phyloP scores from a whole-genome alignment of 2,888 invertebrate species.

The Ditula angustiorana region DNA sequence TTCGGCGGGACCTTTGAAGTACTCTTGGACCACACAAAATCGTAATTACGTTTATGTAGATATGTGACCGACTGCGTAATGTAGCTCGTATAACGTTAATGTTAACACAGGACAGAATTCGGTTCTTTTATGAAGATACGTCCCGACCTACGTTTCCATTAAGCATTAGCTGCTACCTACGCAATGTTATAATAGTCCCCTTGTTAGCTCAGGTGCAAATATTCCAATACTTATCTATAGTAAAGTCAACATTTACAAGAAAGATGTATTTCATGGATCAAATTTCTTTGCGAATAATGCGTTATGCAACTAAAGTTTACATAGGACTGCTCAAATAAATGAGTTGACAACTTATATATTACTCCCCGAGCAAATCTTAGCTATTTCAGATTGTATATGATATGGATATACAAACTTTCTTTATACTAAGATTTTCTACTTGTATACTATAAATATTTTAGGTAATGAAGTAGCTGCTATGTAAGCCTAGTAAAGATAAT shows the following conservation, averaged over 20 bases:
- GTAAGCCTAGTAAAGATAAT: too few species aligned
- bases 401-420: neutral
- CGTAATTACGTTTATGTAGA: slow-evolving; percentile 38
- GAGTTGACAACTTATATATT: neutral
- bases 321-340: slow-evolving; percentile 59
- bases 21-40: slow-evolving; percentile 50
- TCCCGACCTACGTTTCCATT: neutral
- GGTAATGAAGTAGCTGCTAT: too few species aligned
- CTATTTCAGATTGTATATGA: neutral
- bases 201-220: slow-evolving; percentile 78
- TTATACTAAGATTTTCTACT: too few species aligned
- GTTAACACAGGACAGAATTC: slow-evolving; percentile 22
- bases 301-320: slow-evolving; percentile 73
- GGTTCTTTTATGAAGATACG: slow-evolving; percentile 22
- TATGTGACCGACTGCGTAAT: slow-evolving; percentile 17
- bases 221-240: slow-evolving; percentile 62
- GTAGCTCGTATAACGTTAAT: slow-evolving; percentile 10
- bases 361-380: neutral
- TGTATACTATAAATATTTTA: too few species aligned
- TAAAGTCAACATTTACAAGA: slow-evolving; percentile 70
- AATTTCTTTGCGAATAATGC: slow-evolving; percentile 74
- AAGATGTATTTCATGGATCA: slow-evolving; percentile 64
- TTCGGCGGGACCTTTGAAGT: slow-evolving; percentile 47
- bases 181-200: slow-evolving; percentile 47
- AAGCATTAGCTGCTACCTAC: neutral